phyloP scores from a whole-genome alignment of 2,113 vertebrate species.

The Neogobius melanostomus region DNA sequence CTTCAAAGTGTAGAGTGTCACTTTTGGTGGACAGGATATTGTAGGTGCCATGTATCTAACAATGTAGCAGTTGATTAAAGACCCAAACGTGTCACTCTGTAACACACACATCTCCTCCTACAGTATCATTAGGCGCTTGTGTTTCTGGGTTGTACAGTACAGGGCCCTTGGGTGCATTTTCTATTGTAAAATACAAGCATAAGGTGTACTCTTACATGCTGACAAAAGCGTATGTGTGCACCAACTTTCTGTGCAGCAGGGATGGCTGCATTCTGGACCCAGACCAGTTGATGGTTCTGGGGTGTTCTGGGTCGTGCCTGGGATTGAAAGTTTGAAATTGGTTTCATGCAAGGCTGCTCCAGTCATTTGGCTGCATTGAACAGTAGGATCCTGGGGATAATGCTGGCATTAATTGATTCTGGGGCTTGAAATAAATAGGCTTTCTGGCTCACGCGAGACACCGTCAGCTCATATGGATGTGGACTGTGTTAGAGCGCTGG shows the following conservation, averaged over 20 bases:
- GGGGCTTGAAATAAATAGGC: slow-evolving; percentile 75
- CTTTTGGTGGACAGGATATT: slow-evolving; percentile 35
- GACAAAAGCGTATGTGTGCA: not conserved
- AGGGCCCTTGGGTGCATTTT: not conserved
- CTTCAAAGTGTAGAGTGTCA: slow-evolving; percentile 45
- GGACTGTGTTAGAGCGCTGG: slow-evolving; percentile 32
- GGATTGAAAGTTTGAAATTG: slow-evolving; percentile 73
- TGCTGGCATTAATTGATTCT: slow-evolving; percentile 79
- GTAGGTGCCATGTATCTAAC: slow-evolving; percentile 44
- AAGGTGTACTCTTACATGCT: not conserved
- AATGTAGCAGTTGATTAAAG: slow-evolving; percentile 47
- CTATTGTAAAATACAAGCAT: not conserved
- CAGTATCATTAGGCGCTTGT: not conserved
- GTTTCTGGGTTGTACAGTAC: not conserved
- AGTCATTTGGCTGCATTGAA: slow-evolving; percentile 70
- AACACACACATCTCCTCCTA: not conserved
- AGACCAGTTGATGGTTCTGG: slow-evolving; percentile 41
- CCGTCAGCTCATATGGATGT: slow-evolving; percentile 46
- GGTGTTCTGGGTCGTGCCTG: slow-evolving; percentile 52
- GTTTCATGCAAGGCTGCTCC: slow-evolving; percentile 75
- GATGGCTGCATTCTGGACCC: slow-evolving; percentile 40
- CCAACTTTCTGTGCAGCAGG: slow-evolving; percentile 13
- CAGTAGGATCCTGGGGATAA: slow-evolving; percentile 76
- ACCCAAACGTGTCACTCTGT: slow-evolving; percentile 14
- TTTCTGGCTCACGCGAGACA: slow-evolving; percentile 56